Evolutionary conservation across 2,797 vertebrate genomes (phyloP).

Genomic region (Furcifer pardalis): DNA sequence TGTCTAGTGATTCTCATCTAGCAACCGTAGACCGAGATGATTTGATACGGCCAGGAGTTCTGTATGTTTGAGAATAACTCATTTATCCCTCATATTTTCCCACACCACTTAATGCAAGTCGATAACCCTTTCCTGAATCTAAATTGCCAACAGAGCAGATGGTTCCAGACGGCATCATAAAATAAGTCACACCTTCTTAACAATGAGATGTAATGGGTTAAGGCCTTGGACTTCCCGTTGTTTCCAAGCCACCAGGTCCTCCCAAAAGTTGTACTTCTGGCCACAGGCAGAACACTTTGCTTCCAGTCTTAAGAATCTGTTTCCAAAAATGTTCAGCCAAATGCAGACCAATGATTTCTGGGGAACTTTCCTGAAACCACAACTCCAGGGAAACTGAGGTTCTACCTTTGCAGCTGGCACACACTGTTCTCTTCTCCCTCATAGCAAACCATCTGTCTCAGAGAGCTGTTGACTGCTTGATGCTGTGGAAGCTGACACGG

Average conservation of each 20-base stretch:
- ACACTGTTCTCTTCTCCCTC: neutral
- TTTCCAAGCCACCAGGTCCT: neutral
- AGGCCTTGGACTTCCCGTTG: neutral
- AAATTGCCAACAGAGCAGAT: neutral
- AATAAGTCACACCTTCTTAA: neutral
- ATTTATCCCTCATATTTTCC: neutral
- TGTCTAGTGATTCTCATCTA: neutral
- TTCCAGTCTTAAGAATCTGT: neutral
- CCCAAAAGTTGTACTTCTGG: neutral
- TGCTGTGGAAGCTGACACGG: conserved; percentile 92
- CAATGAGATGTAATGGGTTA: neutral
- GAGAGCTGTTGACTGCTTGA: conserved; percentile 89
- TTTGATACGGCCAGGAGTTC: neutral
- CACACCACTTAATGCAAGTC: neutral
- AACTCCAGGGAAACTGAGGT: neutral
- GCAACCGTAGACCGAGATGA: neutral
- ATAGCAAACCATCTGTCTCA: conserved; percentile 67
- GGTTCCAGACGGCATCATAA: neutral
- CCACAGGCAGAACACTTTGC: neutral
- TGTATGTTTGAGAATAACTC: neutral
- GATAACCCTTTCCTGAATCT: neutral
- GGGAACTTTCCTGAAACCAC: neutral
- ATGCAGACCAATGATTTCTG: neutral
- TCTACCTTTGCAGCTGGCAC: neutral
- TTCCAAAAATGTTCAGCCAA: neutral